Conservation (phyloP, 2,888 invertebrate species). For the Stenolophus ochropezus region DNA sequence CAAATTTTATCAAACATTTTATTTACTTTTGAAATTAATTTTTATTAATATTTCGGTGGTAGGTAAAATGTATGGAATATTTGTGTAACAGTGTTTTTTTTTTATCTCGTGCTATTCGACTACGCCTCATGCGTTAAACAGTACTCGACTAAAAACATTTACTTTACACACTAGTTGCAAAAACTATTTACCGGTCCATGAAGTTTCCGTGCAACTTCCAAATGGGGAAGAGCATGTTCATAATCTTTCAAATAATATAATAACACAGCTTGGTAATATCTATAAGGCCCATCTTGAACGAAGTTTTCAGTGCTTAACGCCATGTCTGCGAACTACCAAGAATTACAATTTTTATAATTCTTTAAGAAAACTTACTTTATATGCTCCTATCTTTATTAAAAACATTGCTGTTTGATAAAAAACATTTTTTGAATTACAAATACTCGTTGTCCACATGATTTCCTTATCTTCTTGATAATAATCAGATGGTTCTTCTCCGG, state of each 20-base stretch:
- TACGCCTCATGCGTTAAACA: no score
- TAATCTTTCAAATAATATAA: slow-evolving; percentile 68
- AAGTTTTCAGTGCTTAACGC: slow-evolving; percentile 68
- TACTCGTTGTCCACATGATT: slow-evolving; percentile 67
- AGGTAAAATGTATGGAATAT: neutral
- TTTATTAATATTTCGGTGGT: no score
- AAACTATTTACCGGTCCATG: slow-evolving; percentile 65
- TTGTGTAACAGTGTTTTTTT: no score
- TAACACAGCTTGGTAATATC: slow-evolving; percentile 69
- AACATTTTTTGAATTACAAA: slow-evolving; percentile 52
- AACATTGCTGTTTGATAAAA: slow-evolving; percentile 67
- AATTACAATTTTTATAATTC: neutral
- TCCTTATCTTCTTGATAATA: neutral
- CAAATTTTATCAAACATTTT: no score
- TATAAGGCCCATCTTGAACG: slow-evolving; percentile 66
- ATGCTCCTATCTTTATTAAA: slow-evolving; percentile 69
- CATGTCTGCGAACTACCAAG: slow-evolving; percentile 68
- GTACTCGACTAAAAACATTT: no score
- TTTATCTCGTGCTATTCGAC: no score
- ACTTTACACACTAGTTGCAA: neutral
- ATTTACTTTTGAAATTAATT: no score
- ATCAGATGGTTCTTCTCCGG: slow-evolving; percentile 36
- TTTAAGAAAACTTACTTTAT: slow-evolving; percentile 62
- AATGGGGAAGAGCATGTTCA: slow-evolving; percentile 68
- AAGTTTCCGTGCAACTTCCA: slow-evolving; percentile 67